These are phyloP conservation scores for Philopotamus ludificatus DNA, from an alignment of 1,140 invertebrate genomes.

Conservation along the genomic window DNA sequence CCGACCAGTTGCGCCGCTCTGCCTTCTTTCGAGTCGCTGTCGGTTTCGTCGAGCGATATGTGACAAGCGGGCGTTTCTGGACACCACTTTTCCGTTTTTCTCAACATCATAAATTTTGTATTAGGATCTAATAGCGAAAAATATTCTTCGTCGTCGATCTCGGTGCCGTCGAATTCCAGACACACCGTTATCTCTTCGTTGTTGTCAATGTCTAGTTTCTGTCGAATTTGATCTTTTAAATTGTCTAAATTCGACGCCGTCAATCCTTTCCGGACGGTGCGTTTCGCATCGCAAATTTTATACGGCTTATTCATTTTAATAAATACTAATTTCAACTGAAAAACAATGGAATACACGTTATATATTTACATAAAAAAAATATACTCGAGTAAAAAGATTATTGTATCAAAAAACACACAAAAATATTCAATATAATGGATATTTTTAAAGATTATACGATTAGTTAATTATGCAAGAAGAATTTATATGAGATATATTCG, in stretches of 20 bases:
- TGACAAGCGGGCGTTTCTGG: conserved; percentile 57
- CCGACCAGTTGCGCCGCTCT: conserved; percentile 67
- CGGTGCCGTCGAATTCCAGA: conserved; percentile 80
- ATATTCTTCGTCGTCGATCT: conserved; percentile 86
- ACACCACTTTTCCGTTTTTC: conserved; percentile 72
- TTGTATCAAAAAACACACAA: no score
- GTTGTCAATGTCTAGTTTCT: conserved; percentile 62
- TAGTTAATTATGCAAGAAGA: no score
- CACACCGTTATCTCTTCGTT: conserved; percentile 69
- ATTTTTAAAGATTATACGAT: no score
- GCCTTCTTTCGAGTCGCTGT: conserved; percentile 59
- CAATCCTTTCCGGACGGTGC: conserved; percentile 77
- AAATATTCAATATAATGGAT: no score
- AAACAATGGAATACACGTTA: no score
- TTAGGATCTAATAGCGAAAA: conserved; percentile 80
- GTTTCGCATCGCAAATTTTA: conserved; percentile 63
- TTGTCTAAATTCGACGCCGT: conserved; percentile 75
- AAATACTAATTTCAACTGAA: no score
- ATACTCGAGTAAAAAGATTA: no score
- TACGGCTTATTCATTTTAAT: conserved; percentile 55
- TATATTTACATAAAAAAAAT: no score
- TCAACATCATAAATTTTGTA: conserved; percentile 76
- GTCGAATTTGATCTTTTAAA: conserved; percentile 66
- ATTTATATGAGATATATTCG: no score
- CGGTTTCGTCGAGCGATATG: conserved; percentile 67